Evolutionary conservation across 2,797 vertebrate genomes (phyloP).

Genomic region (Ficedula albicollis): DNA sequence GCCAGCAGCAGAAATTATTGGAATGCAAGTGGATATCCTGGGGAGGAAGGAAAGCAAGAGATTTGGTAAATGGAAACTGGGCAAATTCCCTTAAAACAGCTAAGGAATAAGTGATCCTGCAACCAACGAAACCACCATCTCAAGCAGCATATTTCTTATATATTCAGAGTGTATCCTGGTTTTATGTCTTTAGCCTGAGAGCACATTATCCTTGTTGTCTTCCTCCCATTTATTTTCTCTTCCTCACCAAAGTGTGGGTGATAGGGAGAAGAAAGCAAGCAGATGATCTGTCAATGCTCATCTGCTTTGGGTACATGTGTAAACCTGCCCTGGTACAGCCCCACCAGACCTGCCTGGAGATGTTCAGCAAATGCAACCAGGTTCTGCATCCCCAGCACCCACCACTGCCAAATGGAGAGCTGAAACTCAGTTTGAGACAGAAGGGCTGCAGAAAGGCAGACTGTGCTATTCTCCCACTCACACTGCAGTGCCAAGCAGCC

Average conservation of each 20-base stretch:
- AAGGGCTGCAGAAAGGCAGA: not conserved
- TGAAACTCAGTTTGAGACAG: not conserved
- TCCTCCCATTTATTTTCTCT: not conserved
- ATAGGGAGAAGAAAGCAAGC: not conserved
- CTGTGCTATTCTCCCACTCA: not conserved
- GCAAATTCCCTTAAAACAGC: not conserved
- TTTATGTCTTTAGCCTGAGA: not conserved
- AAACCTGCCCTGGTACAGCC: not conserved
- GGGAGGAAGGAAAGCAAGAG: not conserved
- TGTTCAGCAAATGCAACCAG: not conserved
- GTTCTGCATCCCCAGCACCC: not conserved
- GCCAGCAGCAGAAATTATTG: not conserved
- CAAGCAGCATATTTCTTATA: not conserved
- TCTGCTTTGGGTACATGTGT: not conserved
- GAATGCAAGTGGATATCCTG: not conserved
- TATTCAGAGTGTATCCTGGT: not conserved
- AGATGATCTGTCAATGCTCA: not conserved
- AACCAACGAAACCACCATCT: not conserved
- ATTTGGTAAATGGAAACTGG: not conserved
- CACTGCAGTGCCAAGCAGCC: not conserved
- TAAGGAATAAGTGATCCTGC: not conserved
- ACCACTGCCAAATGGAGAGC: not conserved
- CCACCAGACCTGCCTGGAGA: not conserved
- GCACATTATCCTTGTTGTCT: not conserved
- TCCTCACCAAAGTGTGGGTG: not conserved